These are phyloP conservation scores for Anomalospiza imberbis DNA, from an alignment of 2,797 vertebrate species.

Conservation along the genomic window DNA sequence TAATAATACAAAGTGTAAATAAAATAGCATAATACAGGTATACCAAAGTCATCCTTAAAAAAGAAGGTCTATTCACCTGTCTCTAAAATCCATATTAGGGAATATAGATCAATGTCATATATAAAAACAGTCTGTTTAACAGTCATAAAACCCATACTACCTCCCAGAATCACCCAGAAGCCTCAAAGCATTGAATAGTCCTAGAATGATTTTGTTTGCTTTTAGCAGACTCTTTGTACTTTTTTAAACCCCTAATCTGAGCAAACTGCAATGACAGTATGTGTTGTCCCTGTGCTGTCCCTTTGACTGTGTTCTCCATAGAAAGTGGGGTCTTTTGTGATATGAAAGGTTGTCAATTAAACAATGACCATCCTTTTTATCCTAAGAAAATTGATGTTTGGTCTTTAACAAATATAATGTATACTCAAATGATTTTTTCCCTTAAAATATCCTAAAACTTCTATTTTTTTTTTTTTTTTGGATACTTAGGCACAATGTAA, in stretches of 20 bases:
- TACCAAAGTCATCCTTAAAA: background rate
- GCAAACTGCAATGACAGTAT: background rate
- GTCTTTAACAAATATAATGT: background rate
- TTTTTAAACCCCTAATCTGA: background rate
- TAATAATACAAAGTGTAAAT: background rate
- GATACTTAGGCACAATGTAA: background rate
- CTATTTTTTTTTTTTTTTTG: background rate
- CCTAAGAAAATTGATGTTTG: background rate
- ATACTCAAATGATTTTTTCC: background rate
- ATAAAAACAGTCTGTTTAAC: background rate
- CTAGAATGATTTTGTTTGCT: background rate
- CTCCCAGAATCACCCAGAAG: background rate
- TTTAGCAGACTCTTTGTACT: background rate
- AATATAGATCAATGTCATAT: background rate
- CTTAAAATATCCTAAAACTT: background rate
- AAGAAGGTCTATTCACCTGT: background rate
- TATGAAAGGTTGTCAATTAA: background rate
- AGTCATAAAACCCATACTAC: fast-evolving
- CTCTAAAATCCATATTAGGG: background rate
- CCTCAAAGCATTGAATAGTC: background rate
- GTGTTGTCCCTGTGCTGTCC: background rate
- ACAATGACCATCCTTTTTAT: background rate
- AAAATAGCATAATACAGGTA: background rate
- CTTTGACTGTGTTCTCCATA: background rate
- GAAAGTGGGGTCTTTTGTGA: background rate